These are phyloP conservation scores for Dynastes maya DNA, from an alignment of 2,888 invertebrate genomes.

Conservation along the genomic window DNA sequence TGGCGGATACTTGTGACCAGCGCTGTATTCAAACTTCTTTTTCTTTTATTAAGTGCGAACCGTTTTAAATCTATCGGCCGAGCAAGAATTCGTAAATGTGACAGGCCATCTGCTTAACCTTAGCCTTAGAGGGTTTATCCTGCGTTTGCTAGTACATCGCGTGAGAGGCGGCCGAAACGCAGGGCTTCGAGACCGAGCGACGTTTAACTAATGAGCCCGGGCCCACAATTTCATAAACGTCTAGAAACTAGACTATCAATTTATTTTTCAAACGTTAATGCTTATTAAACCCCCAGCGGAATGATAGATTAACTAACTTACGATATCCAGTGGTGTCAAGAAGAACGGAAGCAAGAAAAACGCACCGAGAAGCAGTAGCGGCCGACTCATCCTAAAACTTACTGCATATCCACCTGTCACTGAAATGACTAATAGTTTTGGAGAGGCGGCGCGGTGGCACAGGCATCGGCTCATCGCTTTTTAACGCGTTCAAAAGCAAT, in stretches of 20 bases:
- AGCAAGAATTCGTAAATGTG: constrained; percentile 19
- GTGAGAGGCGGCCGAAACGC: not conserved
- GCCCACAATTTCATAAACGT: constrained; percentile 34
- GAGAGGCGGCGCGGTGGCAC: not conserved
- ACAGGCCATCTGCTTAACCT: constrained; percentile 16
- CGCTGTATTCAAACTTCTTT: not conserved
- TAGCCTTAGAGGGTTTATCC: not conserved
- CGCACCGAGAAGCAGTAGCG: constrained; percentile 19
- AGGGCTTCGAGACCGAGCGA: not conserved
- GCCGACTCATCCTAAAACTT: constrained; percentile 34
- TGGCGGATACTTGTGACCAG: no score
- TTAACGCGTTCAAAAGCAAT: constrained; percentile 33
- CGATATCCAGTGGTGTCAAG: constrained; percentile 33
- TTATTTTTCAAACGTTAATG: constrained; percentile 38
- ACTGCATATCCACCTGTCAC: constrained; percentile 41
- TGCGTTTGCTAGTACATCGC: constrained; percentile 3
- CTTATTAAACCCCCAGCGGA: constrained; percentile 32
- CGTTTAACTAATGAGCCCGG: constrained; percentile 32
- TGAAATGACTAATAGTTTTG: constrained; percentile 43
- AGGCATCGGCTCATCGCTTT: constrained; percentile 13
- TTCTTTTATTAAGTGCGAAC: constrained; percentile 3
- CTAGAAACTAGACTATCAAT: constrained; percentile 18
- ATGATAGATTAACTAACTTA: constrained; percentile 47
- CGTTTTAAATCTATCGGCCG: constrained; percentile 14
- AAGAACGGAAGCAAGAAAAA: constrained; percentile 36